Base-by-base conservation (phyloP, 2,113 vertebrate species). In the Myotis brandtii region DNA sequence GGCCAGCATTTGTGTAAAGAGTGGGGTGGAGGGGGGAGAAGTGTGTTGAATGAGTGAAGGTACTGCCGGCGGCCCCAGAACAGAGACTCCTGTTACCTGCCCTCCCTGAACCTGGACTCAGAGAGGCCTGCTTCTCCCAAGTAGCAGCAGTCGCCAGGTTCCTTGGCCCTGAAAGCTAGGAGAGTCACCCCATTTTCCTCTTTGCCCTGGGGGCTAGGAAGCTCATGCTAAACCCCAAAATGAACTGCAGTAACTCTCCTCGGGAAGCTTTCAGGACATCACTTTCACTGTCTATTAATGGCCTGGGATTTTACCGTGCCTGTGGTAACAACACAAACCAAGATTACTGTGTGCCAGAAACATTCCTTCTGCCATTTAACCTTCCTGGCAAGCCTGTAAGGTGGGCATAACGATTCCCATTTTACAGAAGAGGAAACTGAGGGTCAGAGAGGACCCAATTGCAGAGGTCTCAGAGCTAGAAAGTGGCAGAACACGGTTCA, bases 391-490 rank as follows among this genome's bases (percentile, higher is more conserved):
- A 87, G 64, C 17, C 56, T 56, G 17, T n/a, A 87, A 86, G 13
- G 52, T 54, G 17, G 66, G 37, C n/a, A 70, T 37, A 27, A 81
- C 76, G 64, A 91, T 37, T 56, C 77, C 18, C 48, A 56, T 46
- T 56, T 82, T 72, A 66, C 9, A 93, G 86, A 84, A 81, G 21
- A 82, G 52, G 37, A 86, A 34, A 75, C 43, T 50, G 70, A 92
- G 56, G n/a, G n/a, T 80, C 88, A 77, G 32, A 40, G n/a, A 92
- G 40, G 34, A 69, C 30, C 37, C 75, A 54, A n/a, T 0, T 56
- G 27, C 43, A 91, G 70, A 83, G 69, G 56, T 75, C 62, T 69
- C 59, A 52, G 93, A 85, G 52, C 20, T 25, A n/a, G 34, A 81
- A 66, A 66, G 14, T 43, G 20, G 77, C 54, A 93, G 89, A 77